phyloP scores from a whole-genome alignment of 2,113 vertebrate species.

The Varanus salvator region DNA sequence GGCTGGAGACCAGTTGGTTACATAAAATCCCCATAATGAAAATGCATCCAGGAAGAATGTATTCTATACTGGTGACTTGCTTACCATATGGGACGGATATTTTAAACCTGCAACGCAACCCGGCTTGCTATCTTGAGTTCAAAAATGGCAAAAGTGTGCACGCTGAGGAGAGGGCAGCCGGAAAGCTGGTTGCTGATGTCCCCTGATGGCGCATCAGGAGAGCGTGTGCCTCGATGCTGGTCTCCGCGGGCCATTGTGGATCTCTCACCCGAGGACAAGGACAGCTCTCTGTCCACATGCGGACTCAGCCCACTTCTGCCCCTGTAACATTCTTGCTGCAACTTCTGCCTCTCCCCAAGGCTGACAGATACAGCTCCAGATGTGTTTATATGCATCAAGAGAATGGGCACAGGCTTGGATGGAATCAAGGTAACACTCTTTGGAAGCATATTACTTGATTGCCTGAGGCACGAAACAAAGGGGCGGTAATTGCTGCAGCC shows the following conservation, averaged over 20 bases:
- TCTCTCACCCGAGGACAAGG: not conserved
- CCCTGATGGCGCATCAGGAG: not conserved
- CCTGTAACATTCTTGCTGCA: not conserved
- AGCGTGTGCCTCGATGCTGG: not conserved
- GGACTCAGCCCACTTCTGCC: not conserved
- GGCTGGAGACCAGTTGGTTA: not conserved
- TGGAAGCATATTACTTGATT: conserved; percentile 30
- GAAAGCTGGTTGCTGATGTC: not conserved
- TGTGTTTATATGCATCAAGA: no score
- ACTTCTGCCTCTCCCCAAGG: not conserved
- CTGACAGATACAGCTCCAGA: not conserved
- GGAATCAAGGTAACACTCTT: conserved; percentile 22
- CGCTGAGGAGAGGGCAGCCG: no score
- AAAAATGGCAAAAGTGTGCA: not conserved
- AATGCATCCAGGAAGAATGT: not conserved
- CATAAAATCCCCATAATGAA: not conserved
- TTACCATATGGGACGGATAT: not conserved
- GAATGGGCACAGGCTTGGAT: not conserved
- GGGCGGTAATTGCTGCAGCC: conserved; percentile 1
- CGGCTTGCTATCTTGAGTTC: not conserved
- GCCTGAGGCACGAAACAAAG: conserved; percentile 1
- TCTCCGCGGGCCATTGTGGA: not conserved
- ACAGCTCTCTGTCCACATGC: not conserved
- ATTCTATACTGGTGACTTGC: not conserved
- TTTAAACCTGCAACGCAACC: not conserved